These are phyloP conservation scores for Cotesia chilonis DNA, from an alignment of 1,140 invertebrate species.

Conservation along the genomic window DNA sequence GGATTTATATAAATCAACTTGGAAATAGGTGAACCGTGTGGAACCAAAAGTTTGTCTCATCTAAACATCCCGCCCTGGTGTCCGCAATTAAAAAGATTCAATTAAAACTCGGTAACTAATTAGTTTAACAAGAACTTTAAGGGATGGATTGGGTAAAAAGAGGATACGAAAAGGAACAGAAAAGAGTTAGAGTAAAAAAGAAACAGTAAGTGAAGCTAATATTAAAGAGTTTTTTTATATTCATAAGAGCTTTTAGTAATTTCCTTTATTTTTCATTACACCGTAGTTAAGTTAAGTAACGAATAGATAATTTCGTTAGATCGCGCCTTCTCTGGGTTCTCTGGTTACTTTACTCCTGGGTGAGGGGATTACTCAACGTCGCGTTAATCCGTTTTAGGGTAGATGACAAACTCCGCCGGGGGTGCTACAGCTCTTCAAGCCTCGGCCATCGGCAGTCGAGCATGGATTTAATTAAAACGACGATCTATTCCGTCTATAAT, in stretches of 20 bases:
- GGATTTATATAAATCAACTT: constrained; percentile 52
- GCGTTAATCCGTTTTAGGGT: constrained; percentile 34
- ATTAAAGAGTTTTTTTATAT: too few relatives aligned
- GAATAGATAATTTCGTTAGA: constrained; percentile 25
- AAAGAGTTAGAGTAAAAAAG: too few relatives aligned
- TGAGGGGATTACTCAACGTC: constrained; percentile 32
- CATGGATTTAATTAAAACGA: constrained; percentile 43
- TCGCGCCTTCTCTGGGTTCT: constrained; percentile 10
- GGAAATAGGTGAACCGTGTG: constrained; percentile 39
- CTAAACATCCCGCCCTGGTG: constrained; percentile 1
- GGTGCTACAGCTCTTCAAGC: constrained; percentile 17
- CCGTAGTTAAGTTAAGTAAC: neutral
- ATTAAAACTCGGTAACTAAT: constrained; percentile 52
- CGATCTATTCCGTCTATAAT: constrained; percentile 11
- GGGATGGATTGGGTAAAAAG: too few relatives aligned
- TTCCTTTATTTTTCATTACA: neutral
- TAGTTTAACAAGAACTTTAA: constrained; percentile 31
- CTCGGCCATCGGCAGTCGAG: constrained; percentile 37
- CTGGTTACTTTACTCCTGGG: constrained; percentile 12
- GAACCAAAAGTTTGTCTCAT: constrained; percentile 41
- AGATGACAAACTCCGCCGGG: constrained; percentile 40
- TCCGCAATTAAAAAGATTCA: constrained; percentile 41
- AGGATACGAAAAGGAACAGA: too few relatives aligned
- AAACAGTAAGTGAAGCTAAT: neutral
- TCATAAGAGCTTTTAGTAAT: constrained; percentile 5